Conservation (phyloP, 2,113 vertebrate species). For the Rhombomys opimus region DNA sequence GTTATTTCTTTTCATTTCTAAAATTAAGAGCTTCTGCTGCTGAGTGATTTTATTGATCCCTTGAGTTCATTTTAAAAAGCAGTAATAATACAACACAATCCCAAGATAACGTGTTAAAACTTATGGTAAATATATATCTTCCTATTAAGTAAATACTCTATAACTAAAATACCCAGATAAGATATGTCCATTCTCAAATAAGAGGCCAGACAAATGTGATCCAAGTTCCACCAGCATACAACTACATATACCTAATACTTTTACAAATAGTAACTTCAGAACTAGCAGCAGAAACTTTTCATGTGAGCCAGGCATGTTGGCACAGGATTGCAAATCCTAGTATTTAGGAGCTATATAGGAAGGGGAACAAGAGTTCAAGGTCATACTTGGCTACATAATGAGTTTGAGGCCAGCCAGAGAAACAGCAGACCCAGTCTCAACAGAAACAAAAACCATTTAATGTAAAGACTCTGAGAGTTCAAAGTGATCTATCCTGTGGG, state of each 20-base stretch:
- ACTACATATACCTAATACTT: neutral
- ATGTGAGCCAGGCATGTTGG: neutral
- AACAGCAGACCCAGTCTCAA: neutral
- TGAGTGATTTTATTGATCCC: neutral
- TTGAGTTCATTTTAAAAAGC: constrained; percentile 19
- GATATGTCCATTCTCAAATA: neutral
- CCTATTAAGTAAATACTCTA: neutral
- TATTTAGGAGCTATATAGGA: neutral
- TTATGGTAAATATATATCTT: neutral
- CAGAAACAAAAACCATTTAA: neutral
- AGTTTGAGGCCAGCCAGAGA: neutral
- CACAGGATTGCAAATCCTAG: neutral
- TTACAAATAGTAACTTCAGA: neutral
- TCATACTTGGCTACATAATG: neutral
- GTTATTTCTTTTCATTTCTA: constrained; percentile 14
- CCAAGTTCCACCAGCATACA: neutral
- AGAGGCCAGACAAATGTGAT: neutral
- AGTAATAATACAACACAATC: neutral
- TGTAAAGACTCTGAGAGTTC: constrained; percentile 2
- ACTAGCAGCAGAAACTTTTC: neutral
- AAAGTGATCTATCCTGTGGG: neutral
- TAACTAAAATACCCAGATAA: neutral
- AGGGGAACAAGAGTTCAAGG: neutral
- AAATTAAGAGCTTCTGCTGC: neutral
- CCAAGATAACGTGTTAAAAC: neutral